Conservation (phyloP, 1,140 invertebrate genomes). For the Helicoverpa armigera region DNA sequence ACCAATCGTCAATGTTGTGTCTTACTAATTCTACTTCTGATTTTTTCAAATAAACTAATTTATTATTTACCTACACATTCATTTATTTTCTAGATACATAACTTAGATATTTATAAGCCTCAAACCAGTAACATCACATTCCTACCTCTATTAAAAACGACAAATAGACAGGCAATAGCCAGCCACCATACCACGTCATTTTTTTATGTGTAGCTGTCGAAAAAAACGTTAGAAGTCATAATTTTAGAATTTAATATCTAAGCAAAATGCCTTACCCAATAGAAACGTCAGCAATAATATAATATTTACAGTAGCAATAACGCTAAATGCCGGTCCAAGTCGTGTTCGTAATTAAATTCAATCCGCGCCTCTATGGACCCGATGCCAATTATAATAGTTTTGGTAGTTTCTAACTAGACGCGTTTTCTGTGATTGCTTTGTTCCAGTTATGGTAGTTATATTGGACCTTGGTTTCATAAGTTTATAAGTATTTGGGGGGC, state of each 20-base stretch:
- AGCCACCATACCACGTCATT: no score
- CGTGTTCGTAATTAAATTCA: slow-evolving; percentile 57
- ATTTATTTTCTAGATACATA: no score
- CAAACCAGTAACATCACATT: no score
- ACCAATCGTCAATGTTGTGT: no score
- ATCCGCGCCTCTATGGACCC: slow-evolving; percentile 52
- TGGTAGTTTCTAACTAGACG: slow-evolving; percentile 53
- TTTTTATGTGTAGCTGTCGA: no score
- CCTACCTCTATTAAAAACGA: no score
- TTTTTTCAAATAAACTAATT: no score
- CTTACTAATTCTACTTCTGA: no score
- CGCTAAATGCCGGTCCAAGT: slow-evolving; percentile 48
- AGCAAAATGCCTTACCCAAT: neutral
- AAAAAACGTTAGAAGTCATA: neutral
- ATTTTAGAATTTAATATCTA: neutral
- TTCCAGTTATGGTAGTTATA: neutral
- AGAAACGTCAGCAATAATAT: slow-evolving; percentile 23
- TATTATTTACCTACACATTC: no score
- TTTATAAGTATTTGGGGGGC: neutral
- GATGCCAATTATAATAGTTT: slow-evolving; percentile 56
- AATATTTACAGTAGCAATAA: slow-evolving; percentile 37
- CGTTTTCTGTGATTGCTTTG: slow-evolving; percentile 46
- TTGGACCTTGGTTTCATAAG: slow-evolving; percentile 4
- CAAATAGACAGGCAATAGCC: no score
- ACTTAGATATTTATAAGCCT: no score